phyloP scores from a whole-genome alignment of 2,888 invertebrate species.

The Tortrix viridana region DNA sequence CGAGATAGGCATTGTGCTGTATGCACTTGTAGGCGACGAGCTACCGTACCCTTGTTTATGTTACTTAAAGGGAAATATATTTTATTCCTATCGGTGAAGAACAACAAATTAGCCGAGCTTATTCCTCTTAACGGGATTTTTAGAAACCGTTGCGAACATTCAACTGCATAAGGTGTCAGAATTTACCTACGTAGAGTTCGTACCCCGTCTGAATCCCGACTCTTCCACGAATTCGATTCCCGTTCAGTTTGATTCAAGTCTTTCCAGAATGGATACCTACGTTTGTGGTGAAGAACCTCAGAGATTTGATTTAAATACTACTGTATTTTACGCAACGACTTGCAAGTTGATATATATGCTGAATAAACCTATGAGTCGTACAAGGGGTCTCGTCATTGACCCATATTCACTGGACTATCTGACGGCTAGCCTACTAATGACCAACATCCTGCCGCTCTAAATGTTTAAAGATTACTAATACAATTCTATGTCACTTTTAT shows the following conservation, averaged over 20 bases:
- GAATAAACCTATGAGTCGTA: conserved; percentile 8
- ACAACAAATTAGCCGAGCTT: neutral
- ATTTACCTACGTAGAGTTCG: neutral
- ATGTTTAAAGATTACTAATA: conserved; percentile 21
- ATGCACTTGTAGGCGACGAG: conserved; percentile 23
- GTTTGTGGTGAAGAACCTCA: too few species aligned
- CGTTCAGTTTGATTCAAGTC: conserved; percentile 1
- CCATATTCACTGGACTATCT: conserved; percentile 36
- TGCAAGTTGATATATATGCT: too few species aligned
- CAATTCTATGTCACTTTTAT: conserved; percentile 1
- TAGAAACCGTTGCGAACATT: too few species aligned
- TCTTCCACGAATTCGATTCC: conserved; percentile 6
- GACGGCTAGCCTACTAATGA: conserved; percentile 33
- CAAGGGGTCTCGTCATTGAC: conserved; percentile 36
- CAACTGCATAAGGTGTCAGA: neutral
- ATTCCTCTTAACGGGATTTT: too few species aligned
- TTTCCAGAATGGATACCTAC: neutral
- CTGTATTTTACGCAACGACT: too few species aligned
- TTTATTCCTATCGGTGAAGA: conserved; percentile 15
- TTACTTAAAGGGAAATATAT: conserved; percentile 17
- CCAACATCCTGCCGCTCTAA: conserved; percentile 33
- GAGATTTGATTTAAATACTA: too few species aligned
- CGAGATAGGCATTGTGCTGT: conserved; percentile 50
- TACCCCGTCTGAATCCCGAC: neutral
- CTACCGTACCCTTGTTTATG: conserved; percentile 13